These are phyloP conservation scores for Tiliqua scincoides DNA, from an alignment of 2,113 vertebrate species.

Conservation along the genomic window DNA sequence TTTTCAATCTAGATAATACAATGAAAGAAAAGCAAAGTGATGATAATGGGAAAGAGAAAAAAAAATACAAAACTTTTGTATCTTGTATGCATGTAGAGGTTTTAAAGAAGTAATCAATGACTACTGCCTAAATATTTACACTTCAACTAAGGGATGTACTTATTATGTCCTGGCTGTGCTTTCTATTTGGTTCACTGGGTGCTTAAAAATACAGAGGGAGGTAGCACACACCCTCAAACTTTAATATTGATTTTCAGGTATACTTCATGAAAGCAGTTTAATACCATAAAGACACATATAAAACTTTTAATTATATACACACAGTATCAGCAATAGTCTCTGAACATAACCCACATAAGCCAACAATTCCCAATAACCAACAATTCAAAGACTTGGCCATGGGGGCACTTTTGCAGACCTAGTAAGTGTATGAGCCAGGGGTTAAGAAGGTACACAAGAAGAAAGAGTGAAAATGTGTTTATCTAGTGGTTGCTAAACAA, in stretches of 20 bases:
- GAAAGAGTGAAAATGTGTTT: not conserved
- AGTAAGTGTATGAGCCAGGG: not conserved
- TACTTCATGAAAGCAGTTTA: not conserved
- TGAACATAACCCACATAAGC: not conserved
- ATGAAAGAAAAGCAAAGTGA: conserved; percentile 50
- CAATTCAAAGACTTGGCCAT: not conserved
- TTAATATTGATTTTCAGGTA: not conserved
- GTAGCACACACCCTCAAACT: not conserved
- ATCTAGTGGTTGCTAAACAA: not conserved
- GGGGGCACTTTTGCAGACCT: not conserved
- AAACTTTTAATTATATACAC: not conserved
- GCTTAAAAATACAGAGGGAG: not conserved
- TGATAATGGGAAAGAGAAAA: conserved; percentile 22
- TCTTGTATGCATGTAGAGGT: conserved; percentile 19
- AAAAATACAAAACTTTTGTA: conserved; percentile 8
- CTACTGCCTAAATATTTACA: not conserved
- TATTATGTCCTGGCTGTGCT: not conserved
- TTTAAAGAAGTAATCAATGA: not conserved
- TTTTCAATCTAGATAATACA: conserved; percentile 58
- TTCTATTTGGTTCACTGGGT: not conserved
- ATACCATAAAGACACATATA: not conserved
- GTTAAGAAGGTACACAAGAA: not conserved
- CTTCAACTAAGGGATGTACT: not conserved
- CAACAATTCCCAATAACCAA: not conserved
- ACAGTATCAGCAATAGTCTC: not conserved